These are phyloP conservation scores for Myotis myotis DNA, from an alignment of 2,797 vertebrate genomes.

Conservation along the genomic window DNA sequence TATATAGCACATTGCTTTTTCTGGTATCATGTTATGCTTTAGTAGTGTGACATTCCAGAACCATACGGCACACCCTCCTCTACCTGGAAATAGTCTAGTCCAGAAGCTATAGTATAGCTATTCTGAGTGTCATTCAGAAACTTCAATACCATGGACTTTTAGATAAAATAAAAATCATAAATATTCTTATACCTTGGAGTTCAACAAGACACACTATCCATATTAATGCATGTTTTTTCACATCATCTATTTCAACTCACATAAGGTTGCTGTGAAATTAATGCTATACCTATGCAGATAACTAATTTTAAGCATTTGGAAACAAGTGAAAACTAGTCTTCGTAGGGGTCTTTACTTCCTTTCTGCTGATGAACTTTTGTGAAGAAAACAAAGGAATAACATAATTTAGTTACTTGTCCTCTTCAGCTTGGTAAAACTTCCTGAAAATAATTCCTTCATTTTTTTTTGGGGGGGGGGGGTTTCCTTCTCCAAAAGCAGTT, in stretches of 20 bases:
- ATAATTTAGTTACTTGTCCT: not conserved
- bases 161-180: conserved; percentile 66
- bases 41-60: conserved; percentile 14
- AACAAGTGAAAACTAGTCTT: not conserved
- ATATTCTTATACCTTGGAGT: conserved; percentile 54
- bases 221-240: conserved; percentile 16
- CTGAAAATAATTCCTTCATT: conserved; percentile 47
- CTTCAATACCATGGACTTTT: not conserved
- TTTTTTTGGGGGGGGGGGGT: conserved; percentile 47
- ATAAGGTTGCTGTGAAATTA: conserved; percentile 20
- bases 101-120: not conserved
- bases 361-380: not conserved
- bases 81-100: conserved; percentile 46
- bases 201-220: conserved; percentile 49
- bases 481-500: conserved; percentile 50
- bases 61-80: not conserved
- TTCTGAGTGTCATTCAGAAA: not conserved
- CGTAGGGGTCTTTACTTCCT: not conserved
- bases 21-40: conserved; percentile 26
- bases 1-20: conserved; percentile 5
- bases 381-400: conserved; percentile 29
- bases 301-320: not conserved
- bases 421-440: conserved; percentile 35
- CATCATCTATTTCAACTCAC: conserved; percentile 38
- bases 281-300: conserved; percentile 1